Evolutionary conservation across 2,888 invertebrate species (phyloP).

Genomic region (Drosophila merina): DNA sequence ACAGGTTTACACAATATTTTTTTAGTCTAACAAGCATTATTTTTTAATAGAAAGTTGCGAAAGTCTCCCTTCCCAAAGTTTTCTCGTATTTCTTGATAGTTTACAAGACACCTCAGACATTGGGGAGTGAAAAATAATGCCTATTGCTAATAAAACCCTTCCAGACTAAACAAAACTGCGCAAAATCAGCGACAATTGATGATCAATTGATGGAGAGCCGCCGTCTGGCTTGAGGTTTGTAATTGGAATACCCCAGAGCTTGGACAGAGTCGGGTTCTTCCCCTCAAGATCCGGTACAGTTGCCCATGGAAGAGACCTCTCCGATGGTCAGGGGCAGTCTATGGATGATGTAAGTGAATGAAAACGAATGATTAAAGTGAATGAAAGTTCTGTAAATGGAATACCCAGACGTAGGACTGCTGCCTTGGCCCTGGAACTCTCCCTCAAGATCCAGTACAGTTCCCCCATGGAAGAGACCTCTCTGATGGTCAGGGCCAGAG

Average conservation of each 20-base stretch:
- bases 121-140: too few species aligned
- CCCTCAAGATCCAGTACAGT: constrained; percentile 12
- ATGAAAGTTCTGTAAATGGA: constrained; percentile 34
- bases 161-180: background rate
- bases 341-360: constrained; percentile 37
- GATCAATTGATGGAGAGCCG: background rate
- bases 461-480: background rate
- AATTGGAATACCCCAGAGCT: constrained; percentile 5
- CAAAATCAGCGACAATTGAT: background rate
- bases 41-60: too few species aligned
- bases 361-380: constrained; percentile 18
- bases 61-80: background rate
- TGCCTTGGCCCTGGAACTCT: background rate
- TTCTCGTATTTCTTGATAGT: background rate
- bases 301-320: constrained; percentile 6
- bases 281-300: constrained; percentile 13
- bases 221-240: constrained; percentile 11
- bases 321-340: constrained; percentile 37
- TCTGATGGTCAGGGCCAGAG: constrained; percentile 39
- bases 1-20: background rate
- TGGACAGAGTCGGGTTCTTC: background rate
- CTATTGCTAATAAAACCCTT: too few species aligned
- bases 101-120: background rate
- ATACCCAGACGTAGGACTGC: constrained; percentile 3
- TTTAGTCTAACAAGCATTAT: too few species aligned